Evolutionary conservation across 1,140 invertebrate genomes (phyloP), one percentile per base, ranked within the genome.

Genomic region (Sminthurinus signatus): DNA sequence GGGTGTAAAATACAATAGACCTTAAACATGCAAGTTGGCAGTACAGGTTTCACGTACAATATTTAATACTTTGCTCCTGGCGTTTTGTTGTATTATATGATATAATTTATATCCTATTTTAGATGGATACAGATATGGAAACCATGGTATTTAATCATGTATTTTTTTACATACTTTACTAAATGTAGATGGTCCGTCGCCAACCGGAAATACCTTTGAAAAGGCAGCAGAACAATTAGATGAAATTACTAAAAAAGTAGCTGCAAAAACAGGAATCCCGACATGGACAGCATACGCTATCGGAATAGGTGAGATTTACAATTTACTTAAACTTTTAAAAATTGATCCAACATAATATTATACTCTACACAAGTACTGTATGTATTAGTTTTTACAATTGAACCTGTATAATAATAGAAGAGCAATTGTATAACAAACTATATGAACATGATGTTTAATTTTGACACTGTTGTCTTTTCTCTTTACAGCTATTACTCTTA

Each of bases 221-320:
- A 70, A 73, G 19, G 61, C 74, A 3, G 67, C 78, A 21, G 78
- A 73, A 42, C 72, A 78, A 54, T 46, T 79, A n/a, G 75, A 77
- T 54, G 74, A 75, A 12, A 44, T 80, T 14, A 75, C 80, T 19
- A 79, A 82, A 50, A 79, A 80, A 15, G 59, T 86, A 4, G 81
- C 82, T 10, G 78, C 83, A 27, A 81, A 84, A 70, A 82, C 83
- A 60, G 85, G 85, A 19, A 81, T 88, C 69, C 85, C 87, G 28
- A 78, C 83, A 70, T 88, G 86, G 85, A 85, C 80, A 44, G 76
- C 89, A 61, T 84, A 88, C 28, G 81, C 85, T 64, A 87, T 89
- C 73, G 78, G 86, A 69, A 83, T 88, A 81, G 82, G 83, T 83
- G 78, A 76, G 67, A n/a, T n/a, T n/a, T n/a, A n/a, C n/a, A n/a